Percentiles rank a stretch among this genome's conserved stretches.
phyloP scores from a whole-genome alignment of 1,140 invertebrate genomes.

The Sycophila sp. region DNA sequence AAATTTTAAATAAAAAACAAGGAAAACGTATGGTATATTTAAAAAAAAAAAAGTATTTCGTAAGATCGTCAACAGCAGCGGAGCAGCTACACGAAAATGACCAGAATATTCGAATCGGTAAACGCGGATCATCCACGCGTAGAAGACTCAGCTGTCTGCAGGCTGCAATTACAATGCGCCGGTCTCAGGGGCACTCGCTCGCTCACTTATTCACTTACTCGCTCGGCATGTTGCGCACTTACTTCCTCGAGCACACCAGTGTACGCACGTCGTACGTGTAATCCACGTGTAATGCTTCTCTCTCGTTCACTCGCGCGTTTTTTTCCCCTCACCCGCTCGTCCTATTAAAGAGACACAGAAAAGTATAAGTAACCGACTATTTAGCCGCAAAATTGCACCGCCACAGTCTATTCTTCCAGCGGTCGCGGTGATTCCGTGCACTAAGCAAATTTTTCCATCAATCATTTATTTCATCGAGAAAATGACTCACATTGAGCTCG shows the following conservation, averaged over 20 bases:
- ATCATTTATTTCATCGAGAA: too few relatives aligned
- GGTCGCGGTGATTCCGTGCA: too few relatives aligned
- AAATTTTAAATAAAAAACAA: too few relatives aligned
- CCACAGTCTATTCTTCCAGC: too few relatives aligned
- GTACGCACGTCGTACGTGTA: neutral
- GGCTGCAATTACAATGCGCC: constrained; percentile 57
- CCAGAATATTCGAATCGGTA: constrained; percentile 56
- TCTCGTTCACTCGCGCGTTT: neutral
- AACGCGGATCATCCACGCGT: constrained; percentile 57
- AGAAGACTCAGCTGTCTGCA: constrained; percentile 53
- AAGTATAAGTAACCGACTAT: too few relatives aligned
- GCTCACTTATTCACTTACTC: constrained; percentile 47
- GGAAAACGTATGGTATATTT: neutral
- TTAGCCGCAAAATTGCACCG: too few relatives aligned
- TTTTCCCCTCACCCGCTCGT: neutral
- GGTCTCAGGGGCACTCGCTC: constrained; percentile 46
- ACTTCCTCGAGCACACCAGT: neutral
- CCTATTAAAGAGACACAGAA: neutral
- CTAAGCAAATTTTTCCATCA: too few relatives aligned
- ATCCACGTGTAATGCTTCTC: neutral
- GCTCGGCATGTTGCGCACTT: constrained; percentile 20
- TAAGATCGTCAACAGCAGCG: neutral
- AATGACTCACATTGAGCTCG: too few relatives aligned
- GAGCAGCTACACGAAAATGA: constrained; percentile 41
- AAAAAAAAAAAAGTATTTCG: neutral